Evolutionary conservation across 2,797 vertebrate genomes (phyloP).

Genomic region (Hemibagrus guttatus): DNA sequence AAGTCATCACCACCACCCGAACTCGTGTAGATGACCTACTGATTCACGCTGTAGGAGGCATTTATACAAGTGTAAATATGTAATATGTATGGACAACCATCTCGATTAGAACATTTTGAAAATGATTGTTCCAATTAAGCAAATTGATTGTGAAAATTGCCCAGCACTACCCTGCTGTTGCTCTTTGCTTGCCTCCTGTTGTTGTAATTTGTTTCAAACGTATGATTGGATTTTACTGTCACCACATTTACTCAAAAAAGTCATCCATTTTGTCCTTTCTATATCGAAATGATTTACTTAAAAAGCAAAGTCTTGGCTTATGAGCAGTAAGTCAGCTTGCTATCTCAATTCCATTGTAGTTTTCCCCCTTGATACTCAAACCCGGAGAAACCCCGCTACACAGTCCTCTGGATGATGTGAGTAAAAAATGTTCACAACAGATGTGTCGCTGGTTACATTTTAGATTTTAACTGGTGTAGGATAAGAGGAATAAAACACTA

Average conservation of each 20-base stretch:
- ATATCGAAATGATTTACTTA: background rate
- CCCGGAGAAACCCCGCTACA: background rate
- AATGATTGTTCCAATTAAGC: background rate
- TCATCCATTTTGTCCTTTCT: background rate
- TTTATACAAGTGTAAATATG: too few relatives aligned
- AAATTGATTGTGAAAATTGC: background rate
- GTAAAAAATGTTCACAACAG: background rate
- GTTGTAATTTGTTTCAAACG: too few relatives aligned
- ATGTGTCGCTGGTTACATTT: background rate
- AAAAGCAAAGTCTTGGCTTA: background rate
- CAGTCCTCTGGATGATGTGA: background rate
- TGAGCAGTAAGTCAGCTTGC: too few relatives aligned
- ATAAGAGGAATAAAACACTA: background rate
- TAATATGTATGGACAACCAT: background rate
- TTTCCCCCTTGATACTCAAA: too few relatives aligned
- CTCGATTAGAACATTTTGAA: background rate
- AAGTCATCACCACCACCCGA: too few relatives aligned
- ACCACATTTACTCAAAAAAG: too few relatives aligned
- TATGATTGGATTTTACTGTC: too few relatives aligned
- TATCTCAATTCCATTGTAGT: too few relatives aligned
- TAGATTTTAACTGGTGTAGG: background rate
- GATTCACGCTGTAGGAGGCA: too few relatives aligned
- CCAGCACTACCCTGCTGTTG: background rate
- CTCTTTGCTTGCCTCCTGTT: background rate
- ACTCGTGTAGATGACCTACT: too few relatives aligned